Evolutionary conservation across 1,140 invertebrate genomes (phyloP).

Genomic region (Vollenhovia emeryi): DNA sequence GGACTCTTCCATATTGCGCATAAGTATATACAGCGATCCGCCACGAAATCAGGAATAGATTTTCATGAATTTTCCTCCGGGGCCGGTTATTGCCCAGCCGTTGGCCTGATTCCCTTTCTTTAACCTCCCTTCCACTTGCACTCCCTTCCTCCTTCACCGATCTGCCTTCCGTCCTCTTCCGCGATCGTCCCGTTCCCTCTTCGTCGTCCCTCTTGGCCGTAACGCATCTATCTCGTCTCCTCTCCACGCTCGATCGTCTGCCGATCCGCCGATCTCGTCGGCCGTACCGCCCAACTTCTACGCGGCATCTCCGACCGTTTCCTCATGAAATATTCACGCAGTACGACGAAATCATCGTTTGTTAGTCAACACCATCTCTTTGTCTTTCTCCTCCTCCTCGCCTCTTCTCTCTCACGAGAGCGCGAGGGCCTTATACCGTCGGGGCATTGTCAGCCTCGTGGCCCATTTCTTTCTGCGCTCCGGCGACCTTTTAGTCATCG

Average conservation of each 20-base stretch:
- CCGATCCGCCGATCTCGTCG: constrained; percentile 44
- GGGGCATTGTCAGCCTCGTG: constrained; percentile 48
- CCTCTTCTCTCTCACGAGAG: neutral
- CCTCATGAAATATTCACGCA: constrained; percentile 82
- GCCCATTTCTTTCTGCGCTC: constrained; percentile 53
- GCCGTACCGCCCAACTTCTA: neutral
- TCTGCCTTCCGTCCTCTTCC: constrained; percentile 42
- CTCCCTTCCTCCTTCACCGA: constrained; percentile 33
- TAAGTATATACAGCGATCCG: constrained; percentile 67
- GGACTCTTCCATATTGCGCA: constrained; percentile 26
- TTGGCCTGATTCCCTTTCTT: constrained; percentile 60
- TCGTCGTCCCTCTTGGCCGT: neutral
- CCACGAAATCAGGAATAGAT: constrained; percentile 76
- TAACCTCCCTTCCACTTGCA: constrained; percentile 9
- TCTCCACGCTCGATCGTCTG: constrained; percentile 18
- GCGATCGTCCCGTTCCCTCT: constrained; percentile 17
- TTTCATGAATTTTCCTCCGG: constrained; percentile 77
- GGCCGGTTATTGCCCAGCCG: constrained; percentile 40
- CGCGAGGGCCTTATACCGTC: neutral
- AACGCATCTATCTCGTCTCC: constrained; percentile 36
- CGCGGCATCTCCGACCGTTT: constrained; percentile 44
- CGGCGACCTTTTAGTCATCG: neutral
- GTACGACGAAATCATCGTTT: constrained; percentile 79
- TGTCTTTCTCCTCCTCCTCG: constrained; percentile 18
- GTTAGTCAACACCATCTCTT: constrained; percentile 74